A percentile compares a stretch with the other conserved stretches of the same genome.
Conservation (phyloP, 2,113 vertebrate species). For the Archocentrus centrarchus region DNA sequence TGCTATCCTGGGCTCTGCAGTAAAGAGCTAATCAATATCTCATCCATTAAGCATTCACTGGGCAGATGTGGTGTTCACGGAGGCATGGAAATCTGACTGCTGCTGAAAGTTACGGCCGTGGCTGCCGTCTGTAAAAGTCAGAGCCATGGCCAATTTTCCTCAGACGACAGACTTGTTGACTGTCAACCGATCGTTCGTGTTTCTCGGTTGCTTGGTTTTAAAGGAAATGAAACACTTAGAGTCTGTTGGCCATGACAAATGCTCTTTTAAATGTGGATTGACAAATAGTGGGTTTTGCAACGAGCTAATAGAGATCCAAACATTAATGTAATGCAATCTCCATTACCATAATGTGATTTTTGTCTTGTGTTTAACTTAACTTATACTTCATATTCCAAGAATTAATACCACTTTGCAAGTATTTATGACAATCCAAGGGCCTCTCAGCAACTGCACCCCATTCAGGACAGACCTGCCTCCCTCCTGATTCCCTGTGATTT, state of each 20-base stretch:
- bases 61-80: background rate
- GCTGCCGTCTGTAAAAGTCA: constrained; percentile 6
- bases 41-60: background rate
- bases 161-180: constrained; percentile 32
- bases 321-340: background rate
- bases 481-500: constrained; percentile 58
- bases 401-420: constrained; percentile 4
- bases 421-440: background rate
- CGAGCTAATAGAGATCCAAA: background rate
- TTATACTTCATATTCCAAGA: background rate
- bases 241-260: background rate
- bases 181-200: background rate
- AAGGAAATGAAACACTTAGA: constrained; percentile 50
- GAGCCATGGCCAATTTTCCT: constrained; percentile 7
- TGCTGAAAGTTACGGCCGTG: constrained; percentile 12
- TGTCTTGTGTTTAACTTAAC: background rate
- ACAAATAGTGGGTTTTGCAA: background rate
- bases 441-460: background rate
- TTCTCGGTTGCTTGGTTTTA: constrained; percentile 12
- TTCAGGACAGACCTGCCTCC: constrained; percentile 16
- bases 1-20: background rate
- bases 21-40: constrained; percentile 15
- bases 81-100: background rate
- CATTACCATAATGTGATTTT: background rate
- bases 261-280: constrained; percentile 13